Evolutionary conservation across 2,797 vertebrate genomes (phyloP), one percentile per base, ranked within the genome.

Genomic region (Diceros bicornis): DNA sequence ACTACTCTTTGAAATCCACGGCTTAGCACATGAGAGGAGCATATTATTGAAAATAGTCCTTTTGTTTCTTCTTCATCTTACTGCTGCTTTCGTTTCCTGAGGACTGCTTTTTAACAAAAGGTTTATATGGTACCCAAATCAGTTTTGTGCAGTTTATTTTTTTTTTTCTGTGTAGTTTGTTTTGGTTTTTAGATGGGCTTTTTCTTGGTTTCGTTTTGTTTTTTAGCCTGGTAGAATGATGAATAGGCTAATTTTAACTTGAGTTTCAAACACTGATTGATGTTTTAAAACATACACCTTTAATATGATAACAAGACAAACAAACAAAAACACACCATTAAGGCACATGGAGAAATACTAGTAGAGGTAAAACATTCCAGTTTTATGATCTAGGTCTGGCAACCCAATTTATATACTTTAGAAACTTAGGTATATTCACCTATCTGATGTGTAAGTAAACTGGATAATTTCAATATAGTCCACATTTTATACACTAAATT

Each of bases 21-120:
- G 4, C 17, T 91, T 89, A 68, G 9, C 16, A 71, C 11, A 27
- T n/a, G 13, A 74, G 5, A 72, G 8, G 57, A 25, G 6, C 25
- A 89, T 92, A 50, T 61, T 77, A 72, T 69, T n/a, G n/a, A 92
- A 78, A 72, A 92, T 77, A 55, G 4, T n/a, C 88, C 2, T 91
- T 87, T 47, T 52, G 5, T 78, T 5, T 86, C 23, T 62, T 71
- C 5, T 88, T 79, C 25, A 7, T 59, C 16, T 72, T 79, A 55
- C 6, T 79, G 6, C 4, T 87, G 79, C 27, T 75, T 87, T 55
- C 34, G 18, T 96, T 89, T 95, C 29, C 25, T 79, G 57, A 64
- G 23, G 7, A 55, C 7, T 7, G 8, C 34, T 59, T 91, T 84
- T 52, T 77, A 79, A 55, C 52, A 41, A 64, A 92, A 44, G 1